Evolutionary conservation across 2,113 vertebrate genomes (phyloP).

Genomic region (Callaeas wilsoni): DNA sequence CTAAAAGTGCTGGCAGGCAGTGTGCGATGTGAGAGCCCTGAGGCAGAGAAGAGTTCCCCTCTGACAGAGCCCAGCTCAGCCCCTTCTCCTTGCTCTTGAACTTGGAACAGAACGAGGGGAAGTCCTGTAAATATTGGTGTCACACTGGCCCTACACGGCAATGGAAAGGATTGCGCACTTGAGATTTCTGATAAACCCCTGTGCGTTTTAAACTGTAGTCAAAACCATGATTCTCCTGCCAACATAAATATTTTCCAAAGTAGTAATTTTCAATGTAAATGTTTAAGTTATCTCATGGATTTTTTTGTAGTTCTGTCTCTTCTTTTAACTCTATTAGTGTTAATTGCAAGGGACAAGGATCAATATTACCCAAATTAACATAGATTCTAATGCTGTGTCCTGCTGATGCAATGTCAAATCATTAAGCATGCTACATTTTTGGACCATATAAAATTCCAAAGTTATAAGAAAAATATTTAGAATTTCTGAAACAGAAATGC

Average conservation of each 20-base stretch:
- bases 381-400: neutral
- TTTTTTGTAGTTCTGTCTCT: neutral
- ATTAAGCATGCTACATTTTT: neutral
- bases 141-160: neutral
- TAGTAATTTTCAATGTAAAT: constrained; percentile 44
- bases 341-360: constrained; percentile 44
- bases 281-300: neutral
- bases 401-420: neutral
- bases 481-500: neutral
- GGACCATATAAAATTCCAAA: constrained; percentile 2
- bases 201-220: neutral
- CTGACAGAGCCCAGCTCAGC: neutral
- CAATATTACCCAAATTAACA: neutral
- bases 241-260: constrained; percentile 52
- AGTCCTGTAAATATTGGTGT: neutral
- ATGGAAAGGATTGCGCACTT: neutral
- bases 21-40: neutral
- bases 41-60: neutral
- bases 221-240: neutral
- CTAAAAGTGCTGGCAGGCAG: neutral
- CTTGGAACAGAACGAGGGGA: neutral
- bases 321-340: neutral
- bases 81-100: neutral
- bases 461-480: neutral
- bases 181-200: constrained; percentile 28